Conservation (phyloP, 2,797 vertebrate species). For the Nannoperca obscura region DNA sequence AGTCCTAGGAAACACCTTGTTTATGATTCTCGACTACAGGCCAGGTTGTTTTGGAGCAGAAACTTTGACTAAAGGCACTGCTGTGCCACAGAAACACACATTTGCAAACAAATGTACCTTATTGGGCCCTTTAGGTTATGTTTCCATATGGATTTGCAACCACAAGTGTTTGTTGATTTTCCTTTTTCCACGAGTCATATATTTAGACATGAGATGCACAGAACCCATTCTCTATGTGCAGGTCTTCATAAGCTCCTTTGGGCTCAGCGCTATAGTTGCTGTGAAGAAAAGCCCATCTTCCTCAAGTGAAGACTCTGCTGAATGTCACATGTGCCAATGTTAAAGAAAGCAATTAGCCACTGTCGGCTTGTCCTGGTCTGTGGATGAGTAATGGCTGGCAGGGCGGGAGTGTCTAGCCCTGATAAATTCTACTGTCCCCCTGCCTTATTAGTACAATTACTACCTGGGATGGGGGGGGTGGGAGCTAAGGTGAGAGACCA, state of each 20-base stretch:
- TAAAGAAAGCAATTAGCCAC: constrained; percentile 85
- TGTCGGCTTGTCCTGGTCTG: constrained; percentile 76
- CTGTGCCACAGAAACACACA: background rate
- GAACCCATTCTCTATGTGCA: background rate
- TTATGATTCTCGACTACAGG: background rate
- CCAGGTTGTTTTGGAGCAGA: background rate
- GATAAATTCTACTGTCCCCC: constrained; percentile 83
- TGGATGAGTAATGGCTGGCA: constrained; percentile 85
- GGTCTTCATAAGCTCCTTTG: constrained; percentile 6
- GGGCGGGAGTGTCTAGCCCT: constrained; percentile 79
- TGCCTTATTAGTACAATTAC: constrained; percentile 82
- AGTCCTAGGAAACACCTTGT: background rate
- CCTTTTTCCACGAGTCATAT: background rate
- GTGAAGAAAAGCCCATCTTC: constrained; percentile 13
- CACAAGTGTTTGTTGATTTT: background rate
- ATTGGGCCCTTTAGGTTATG: background rate
- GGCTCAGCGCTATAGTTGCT: background rate
- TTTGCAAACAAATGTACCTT: background rate
- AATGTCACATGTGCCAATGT: constrained; percentile 79
- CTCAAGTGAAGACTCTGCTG: constrained; percentile 39
- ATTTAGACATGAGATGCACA: background rate
- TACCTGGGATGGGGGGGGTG: constrained; percentile 45
- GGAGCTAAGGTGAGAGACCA: constrained; percentile 70
- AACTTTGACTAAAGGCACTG: background rate
- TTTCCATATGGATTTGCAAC: background rate